Evolutionary conservation across 2,888 invertebrate genomes (phyloP).

Genomic region (Drosophila atroscutellata): DNA sequence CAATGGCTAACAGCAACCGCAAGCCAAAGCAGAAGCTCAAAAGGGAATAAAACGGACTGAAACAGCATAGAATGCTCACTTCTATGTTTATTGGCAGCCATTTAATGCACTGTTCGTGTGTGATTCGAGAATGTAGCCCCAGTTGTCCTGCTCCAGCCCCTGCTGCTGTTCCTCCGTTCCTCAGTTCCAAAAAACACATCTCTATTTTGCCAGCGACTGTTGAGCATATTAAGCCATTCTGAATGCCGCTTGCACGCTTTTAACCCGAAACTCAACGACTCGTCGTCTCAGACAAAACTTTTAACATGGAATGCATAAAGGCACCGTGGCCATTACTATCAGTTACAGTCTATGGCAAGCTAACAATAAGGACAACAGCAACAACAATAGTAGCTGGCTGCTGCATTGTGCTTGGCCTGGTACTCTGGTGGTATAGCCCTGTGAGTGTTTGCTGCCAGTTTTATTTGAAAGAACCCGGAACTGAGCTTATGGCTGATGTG

Average conservation of each 20-base stretch:
- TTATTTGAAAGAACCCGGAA: conserved; percentile 64
- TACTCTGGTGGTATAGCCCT: conserved; percentile 22
- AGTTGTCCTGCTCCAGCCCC: conserved; percentile 8
- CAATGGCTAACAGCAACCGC: conserved; percentile 49
- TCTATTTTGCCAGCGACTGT: conserved; percentile 21
- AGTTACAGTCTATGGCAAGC: conserved; percentile 60
- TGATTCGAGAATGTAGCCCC: conserved; percentile 11
- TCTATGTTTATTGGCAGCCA: conserved; percentile 72
- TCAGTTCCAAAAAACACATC: neutral
- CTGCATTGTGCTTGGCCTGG: conserved; percentile 44
- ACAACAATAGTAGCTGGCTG: conserved; percentile 34
- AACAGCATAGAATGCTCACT: conserved; percentile 38
- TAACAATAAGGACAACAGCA: conserved; percentile 33
- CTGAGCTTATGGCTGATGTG: conserved; percentile 66
- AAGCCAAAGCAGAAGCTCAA: conserved; percentile 31
- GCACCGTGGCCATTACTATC: conserved; percentile 72
- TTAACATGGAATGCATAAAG: conserved; percentile 71
- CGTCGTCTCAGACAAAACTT: conserved; percentile 76
- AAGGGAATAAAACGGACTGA: conserved; percentile 14
- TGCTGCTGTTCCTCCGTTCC: neutral
- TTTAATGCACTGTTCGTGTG: conserved; percentile 50
- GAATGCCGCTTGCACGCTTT: conserved; percentile 69
- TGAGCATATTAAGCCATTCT: conserved; percentile 71
- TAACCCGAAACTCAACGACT: conserved; percentile 73
- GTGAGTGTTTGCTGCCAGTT: conserved; percentile 75